Evolutionary conservation across 2,888 invertebrate species (phyloP), one percentile per base, ranked within the genome.

Genomic region (Hoplodrina ambigua): DNA sequence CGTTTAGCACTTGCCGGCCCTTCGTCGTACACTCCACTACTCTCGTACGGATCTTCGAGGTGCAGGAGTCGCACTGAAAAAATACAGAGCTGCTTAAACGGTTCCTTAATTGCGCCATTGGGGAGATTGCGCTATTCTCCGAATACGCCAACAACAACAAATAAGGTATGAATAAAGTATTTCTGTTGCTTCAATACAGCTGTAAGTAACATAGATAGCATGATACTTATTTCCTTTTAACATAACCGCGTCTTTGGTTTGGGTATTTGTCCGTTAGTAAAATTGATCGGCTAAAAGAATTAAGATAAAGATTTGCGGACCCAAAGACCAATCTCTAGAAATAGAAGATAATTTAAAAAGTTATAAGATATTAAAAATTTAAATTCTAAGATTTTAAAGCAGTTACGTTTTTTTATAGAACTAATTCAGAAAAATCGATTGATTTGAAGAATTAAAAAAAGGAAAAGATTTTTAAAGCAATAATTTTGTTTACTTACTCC

Each of bases 61-160:
- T 97, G 87, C 99, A 99, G 61, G 97, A 97, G 78, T 97, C 97
- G 86, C 98, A 98, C 98, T 98, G 88, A 20, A 90, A 87, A 55
- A 69, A 37, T 10, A 50, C 0, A 19, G 0, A 19, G 3, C 46
- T 30, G 17, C 53, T 62, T 3, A 37, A 7, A 49, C 8, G 11
- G 7, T n/a, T 8, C n/a, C 8, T 5, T 15, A 6, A 17, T 17
- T 46, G 46, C 2, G 41, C 4, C 2, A 41, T 41, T 13, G 2
- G 8, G 41, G 11, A 37, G 8, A 37, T 7, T 8, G 8, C 7
- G 37, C 37, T 37, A 37, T 37, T 37, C 8, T 37, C 37, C 8
- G 37, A 37, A 8, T 8, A 37, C 33, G 7, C 4, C 1, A 33
- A 33, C 37, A 7, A 37, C 6, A 37, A 37, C 7, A 37, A 25